A percentile compares a stretch with the other conserved stretches of the same genome.
phyloP scores from a whole-genome alignment of 2,113 vertebrate species.

The Lethenteron camtschaticum region DNA sequence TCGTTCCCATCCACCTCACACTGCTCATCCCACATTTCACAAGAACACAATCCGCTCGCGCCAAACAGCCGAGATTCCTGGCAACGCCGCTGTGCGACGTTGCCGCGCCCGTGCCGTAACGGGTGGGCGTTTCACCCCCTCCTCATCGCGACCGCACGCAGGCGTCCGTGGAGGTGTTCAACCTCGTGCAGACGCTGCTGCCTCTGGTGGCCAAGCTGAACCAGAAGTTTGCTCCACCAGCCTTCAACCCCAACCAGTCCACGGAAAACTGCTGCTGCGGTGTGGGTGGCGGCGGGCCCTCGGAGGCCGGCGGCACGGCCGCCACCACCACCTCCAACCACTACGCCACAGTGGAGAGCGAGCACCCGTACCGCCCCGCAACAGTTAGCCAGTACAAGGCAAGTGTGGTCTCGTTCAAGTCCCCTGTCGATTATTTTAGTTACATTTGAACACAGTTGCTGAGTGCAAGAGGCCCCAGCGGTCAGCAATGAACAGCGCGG shows the following conservation, averaged over 20 bases:
- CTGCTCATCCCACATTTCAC: no score
- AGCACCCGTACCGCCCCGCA: conserved; percentile 87
- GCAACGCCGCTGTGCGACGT: no score
- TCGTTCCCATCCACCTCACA: not conserved
- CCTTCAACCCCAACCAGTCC: conserved; percentile 97
- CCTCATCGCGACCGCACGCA: conserved; percentile 13
- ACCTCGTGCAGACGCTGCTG: conserved; percentile 72
- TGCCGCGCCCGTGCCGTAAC: no score
- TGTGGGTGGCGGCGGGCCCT: conserved; percentile 64
- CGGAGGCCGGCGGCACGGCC: conserved; percentile 75
- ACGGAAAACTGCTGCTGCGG: conserved; percentile 40
- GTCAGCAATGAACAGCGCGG: no score
- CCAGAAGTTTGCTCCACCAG: conserved; percentile 86
- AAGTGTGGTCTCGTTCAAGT: not conserved
- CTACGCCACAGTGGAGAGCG: conserved; percentile 78
- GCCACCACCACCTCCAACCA: conserved; percentile 89
- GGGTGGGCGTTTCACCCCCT: no score
- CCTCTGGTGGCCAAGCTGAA: conserved; percentile 82
- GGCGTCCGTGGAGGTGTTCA: conserved; percentile 95
- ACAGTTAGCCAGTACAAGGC: conserved; percentile 84
- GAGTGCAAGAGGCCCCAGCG: no score
- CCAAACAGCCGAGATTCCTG: no score
- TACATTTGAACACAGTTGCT: not conserved
- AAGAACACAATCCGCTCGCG: no score
- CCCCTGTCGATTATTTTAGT: not conserved